Evolutionary conservation across 2,888 invertebrate species (phyloP).

Genomic region (Halictus ligatus): DNA sequence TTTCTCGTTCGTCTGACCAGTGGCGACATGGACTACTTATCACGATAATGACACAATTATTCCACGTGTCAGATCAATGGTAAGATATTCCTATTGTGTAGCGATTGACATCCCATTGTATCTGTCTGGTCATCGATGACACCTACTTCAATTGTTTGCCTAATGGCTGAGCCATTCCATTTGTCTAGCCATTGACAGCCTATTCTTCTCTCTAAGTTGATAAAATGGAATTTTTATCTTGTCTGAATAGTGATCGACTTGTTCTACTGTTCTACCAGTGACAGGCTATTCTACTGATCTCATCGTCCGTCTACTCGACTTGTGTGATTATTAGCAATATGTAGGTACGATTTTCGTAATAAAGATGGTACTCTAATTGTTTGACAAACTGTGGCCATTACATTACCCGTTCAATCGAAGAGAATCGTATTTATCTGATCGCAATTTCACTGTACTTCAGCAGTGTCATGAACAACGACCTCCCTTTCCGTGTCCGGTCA

Average conservation of each 20-base stretch:
- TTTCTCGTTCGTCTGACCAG: background rate
- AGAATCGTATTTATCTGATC: background rate
- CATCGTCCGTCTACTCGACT: too few species aligned
- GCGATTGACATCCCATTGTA: background rate
- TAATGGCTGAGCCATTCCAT: background rate
- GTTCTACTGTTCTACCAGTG: too few species aligned
- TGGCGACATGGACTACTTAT: background rate
- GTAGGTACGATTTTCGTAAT: too few species aligned
- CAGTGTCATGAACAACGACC: background rate
- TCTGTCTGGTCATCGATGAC: background rate
- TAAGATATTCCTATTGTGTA: background rate
- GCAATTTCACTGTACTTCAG: background rate
- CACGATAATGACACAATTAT: background rate
- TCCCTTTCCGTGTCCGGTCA: background rate
- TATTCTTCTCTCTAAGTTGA: too few species aligned
- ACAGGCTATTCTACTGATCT: too few species aligned
- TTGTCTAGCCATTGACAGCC: background rate
- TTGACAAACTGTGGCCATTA: background rate
- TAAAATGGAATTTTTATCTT: too few species aligned
- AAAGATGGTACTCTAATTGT: background rate
- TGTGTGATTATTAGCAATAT: too few species aligned
- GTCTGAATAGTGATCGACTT: too few species aligned
- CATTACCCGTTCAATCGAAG: background rate
- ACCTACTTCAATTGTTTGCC: background rate
- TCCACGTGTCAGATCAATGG: background rate